Percentiles rank a stretch among this genome's conserved stretches.
Evolutionary conservation across 2,113 vertebrate genomes (phyloP).

Genomic region (Leptobrachium ailaonicum): DNA sequence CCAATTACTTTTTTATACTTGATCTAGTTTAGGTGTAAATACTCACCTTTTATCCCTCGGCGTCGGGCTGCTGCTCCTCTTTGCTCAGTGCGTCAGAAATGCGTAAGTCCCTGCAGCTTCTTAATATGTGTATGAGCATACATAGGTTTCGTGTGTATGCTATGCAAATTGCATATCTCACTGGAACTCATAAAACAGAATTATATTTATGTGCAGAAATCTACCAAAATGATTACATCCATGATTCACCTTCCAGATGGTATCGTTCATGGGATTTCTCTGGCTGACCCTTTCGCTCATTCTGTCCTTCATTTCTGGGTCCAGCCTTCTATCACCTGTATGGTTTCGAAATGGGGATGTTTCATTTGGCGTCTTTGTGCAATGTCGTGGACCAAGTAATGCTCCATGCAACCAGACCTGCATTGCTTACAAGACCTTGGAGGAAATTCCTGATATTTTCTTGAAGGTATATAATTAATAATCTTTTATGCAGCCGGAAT

Average conservation of each 20-base stretch:
- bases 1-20: no score
- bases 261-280: conserved; percentile 40
- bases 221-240: no score
- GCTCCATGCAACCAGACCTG: conserved; percentile 38
- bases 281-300: conserved; percentile 26
- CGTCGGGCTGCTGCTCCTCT: no score
- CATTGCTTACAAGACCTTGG: conserved; percentile 25
- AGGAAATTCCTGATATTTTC: conserved; percentile 30
- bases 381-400: conserved; percentile 19
- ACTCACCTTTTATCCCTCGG: no score
- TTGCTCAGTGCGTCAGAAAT: no score
- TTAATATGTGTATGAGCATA: no score
- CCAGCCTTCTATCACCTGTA: conserved; percentile 32
- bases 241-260: conserved; percentile 8
- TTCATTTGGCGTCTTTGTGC: conserved; percentile 37
- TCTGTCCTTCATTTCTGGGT: conserved; percentile 34
- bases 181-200: no score
- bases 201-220: no score
- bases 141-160: no score
- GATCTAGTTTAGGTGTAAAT: no score
- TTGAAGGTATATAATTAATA: conserved; percentile 12
- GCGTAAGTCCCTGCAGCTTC: no score
- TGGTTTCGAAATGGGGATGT: conserved; percentile 23
- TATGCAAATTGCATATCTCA: no score
- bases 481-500: not conserved